Evolutionary conservation across 37 sponge, comb jelly and placozoan species (phyloP).

Genomic region (Oopsacas minuta): DNA sequence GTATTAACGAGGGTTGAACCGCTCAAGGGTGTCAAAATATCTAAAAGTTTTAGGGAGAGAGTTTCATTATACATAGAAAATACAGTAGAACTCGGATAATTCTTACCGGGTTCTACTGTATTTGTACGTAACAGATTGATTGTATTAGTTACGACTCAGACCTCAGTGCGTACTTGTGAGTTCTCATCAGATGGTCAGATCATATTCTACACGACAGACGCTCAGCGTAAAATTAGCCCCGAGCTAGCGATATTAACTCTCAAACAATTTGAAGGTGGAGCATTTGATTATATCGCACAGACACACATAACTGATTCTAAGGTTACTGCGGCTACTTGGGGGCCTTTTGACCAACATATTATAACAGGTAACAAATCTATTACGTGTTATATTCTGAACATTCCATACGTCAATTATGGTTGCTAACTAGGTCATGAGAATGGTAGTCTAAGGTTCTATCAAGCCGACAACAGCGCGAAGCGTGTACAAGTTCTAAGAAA

Average conservation of each 20-base stretch:
- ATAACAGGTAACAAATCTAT: slow-evolving; percentile 39
- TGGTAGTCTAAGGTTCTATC: slow-evolving; percentile 41
- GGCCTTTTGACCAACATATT: slow-evolving; percentile 66
- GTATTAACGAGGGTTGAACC: too few relatives aligned
- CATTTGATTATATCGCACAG: not conserved
- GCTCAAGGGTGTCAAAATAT: too few relatives aligned
- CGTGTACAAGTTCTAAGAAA: not conserved
- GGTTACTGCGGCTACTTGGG: slow-evolving; percentile 82
- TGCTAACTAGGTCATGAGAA: slow-evolving; percentile 77
- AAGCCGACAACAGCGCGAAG: not conserved
- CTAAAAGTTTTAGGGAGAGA: too few relatives aligned
- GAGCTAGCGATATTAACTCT: slow-evolving; percentile 64
- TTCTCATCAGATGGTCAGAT: slow-evolving; percentile 49
- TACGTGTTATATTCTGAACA: too few relatives aligned
- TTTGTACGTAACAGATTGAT: too few relatives aligned
- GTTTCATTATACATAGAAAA: too few relatives aligned
- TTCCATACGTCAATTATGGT: too few relatives aligned
- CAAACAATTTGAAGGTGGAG: slow-evolving; percentile 18
- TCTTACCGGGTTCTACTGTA: too few relatives aligned
- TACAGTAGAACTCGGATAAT: too few relatives aligned
- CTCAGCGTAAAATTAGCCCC: slow-evolving; percentile 49
- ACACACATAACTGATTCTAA: slow-evolving; percentile 25
- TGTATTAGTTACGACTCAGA: slow-evolving; percentile 36
- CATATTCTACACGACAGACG: slow-evolving; percentile 73
- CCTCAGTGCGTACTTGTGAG: slow-evolving; percentile 73